Evolutionary conservation across 2,113 vertebrate species (phyloP).

Genomic region (Cheirogaleus medius): DNA sequence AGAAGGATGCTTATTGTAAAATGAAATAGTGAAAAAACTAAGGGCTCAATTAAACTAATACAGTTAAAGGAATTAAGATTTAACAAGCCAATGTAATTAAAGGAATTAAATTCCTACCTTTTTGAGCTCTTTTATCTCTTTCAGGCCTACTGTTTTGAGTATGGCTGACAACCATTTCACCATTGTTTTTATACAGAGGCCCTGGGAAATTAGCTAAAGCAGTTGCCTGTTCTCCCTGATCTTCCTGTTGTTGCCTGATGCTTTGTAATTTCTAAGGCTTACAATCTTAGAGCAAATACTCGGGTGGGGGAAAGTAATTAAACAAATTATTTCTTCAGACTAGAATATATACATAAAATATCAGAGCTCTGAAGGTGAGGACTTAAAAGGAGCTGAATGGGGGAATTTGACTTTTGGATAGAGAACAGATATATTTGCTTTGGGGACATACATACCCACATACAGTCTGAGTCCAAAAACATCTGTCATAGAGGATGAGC

Average conservation of each 20-base stretch:
- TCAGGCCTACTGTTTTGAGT: neutral
- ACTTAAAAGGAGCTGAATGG: neutral
- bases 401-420: neutral
- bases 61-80: neutral
- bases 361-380: neutral
- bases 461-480: neutral
- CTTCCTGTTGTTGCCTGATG: neutral
- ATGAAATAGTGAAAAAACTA: neutral
- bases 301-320: neutral
- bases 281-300: neutral
- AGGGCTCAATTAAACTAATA: neutral
- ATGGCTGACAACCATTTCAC: neutral
- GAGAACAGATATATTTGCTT: constrained; percentile 22
- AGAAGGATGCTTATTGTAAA: neutral
- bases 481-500: neutral
- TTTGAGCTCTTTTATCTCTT: neutral
- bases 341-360: neutral
- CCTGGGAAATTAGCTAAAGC: neutral
- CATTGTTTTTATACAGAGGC: neutral
- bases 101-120: neutral
- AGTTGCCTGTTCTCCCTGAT: neutral
- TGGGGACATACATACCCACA: neutral
- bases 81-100: neutral
- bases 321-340: neutral
- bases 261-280: constrained; percentile 32